These are phyloP conservation scores for Eidolon dupreanum DNA, from an alignment of 2,797 vertebrate species.

Conservation along the genomic window DNA sequence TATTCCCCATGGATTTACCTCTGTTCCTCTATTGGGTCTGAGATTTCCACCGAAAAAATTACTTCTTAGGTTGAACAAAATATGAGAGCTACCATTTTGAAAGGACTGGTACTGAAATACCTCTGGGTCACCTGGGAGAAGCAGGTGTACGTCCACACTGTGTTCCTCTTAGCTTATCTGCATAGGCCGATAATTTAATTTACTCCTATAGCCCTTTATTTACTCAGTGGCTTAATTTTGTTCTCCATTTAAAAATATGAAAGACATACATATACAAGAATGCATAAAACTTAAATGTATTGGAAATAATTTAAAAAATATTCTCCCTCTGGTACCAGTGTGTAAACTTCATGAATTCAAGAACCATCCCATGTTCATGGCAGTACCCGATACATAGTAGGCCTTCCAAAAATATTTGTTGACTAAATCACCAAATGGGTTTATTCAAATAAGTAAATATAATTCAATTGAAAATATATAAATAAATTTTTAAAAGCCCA, in stretches of 20 bases:
- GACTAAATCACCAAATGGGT: not conserved
- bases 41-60: not conserved
- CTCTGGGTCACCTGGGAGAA: not conserved
- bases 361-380: accelerated
- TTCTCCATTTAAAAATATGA: not conserved
- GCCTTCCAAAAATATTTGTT: not conserved
- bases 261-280: not conserved
- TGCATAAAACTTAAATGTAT: not conserved
- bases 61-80: not conserved
- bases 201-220: not conserved
- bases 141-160: accelerated
- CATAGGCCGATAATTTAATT: not conserved
- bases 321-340: not conserved
- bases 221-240: not conserved
- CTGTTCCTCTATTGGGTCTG: not conserved
- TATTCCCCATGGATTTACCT: not conserved
- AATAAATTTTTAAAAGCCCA: not conserved
- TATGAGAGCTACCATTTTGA: not conserved
- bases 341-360: not conserved
- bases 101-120: not conserved
- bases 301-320: not conserved
- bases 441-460: not conserved
- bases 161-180: not conserved
- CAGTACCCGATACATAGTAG: not conserved
- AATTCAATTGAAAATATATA: not conserved